A percentile compares a stretch with the other conserved stretches of the same genome.
phyloP scores from a whole-genome alignment of 2,797 vertebrate species.

The Fundulus diaphanus region DNA sequence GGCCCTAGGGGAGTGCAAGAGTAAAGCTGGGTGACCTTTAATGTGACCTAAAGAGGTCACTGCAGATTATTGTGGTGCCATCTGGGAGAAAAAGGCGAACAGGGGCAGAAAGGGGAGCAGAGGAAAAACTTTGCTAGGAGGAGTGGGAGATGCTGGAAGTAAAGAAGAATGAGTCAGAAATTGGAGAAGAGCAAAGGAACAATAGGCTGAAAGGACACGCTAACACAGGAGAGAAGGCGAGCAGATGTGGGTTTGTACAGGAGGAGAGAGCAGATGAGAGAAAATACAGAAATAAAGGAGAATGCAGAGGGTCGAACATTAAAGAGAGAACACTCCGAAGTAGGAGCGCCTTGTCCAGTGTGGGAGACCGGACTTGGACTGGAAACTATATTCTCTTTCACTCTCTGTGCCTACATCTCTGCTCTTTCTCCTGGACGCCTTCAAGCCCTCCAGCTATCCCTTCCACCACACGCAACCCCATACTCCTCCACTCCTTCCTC shows the following conservation, averaged over 20 bases:
- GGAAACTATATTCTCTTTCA: constrained; percentile 63
- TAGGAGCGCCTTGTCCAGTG: constrained; percentile 62
- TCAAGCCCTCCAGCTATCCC: constrained; percentile 81
- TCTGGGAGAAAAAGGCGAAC: constrained; percentile 49
- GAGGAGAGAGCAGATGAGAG: constrained; percentile 50
- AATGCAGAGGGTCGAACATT: constrained; percentile 66
- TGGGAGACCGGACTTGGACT: constrained; percentile 71
- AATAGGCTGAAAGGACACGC: constrained; percentile 47
- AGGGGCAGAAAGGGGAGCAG: constrained; percentile 23
- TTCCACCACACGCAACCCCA: constrained; percentile 80
- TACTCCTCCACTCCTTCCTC: constrained; percentile 58
- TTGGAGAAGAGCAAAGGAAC: constrained; percentile 42
- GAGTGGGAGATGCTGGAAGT: constrained; percentile 33
- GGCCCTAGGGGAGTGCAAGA: constrained; percentile 55
- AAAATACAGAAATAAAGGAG: constrained; percentile 63
- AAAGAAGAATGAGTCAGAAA: constrained; percentile 42
- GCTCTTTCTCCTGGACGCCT: constrained; percentile 76
- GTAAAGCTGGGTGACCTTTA: constrained; percentile 82
- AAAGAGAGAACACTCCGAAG: constrained; percentile 55
- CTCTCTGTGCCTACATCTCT: constrained; percentile 59
- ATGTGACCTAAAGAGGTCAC: constrained; percentile 83
- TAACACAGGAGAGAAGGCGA: constrained; percentile 42
- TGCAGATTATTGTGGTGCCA: constrained; percentile 75
- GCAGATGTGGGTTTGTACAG: constrained; percentile 45
- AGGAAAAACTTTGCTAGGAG: constrained; percentile 27